Conservation (phyloP, 2,888 invertebrate genomes). For the Malthinus seriepunctatus region DNA sequence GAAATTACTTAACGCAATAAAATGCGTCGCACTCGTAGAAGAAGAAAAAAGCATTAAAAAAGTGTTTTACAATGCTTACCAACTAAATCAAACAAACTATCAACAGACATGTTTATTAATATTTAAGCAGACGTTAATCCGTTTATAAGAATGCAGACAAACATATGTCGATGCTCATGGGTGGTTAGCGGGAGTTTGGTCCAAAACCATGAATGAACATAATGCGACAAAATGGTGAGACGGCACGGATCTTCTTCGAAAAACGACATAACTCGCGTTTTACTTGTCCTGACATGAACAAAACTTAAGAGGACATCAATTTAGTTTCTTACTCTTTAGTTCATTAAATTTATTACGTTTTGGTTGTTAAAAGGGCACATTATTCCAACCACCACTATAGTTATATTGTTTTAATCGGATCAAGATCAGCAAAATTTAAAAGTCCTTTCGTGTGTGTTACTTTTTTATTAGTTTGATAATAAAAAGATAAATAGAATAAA, state of each 20-base stretch:
- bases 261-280: constrained; percentile 30
- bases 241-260: constrained; percentile 41
- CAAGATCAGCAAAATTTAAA: too few species aligned
- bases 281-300: constrained; percentile 26
- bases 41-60: neutral
- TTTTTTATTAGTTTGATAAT: too few species aligned
- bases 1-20: neutral
- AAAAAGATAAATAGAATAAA: too few species aligned
- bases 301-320: constrained; percentile 18
- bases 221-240: constrained; percentile 40
- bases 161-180: constrained; percentile 33
- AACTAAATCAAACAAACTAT: constrained; percentile 37
- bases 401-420: neutral
- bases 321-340: constrained; percentile 19
- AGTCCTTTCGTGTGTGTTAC: too few species aligned
- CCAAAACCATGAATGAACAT: constrained; percentile 32
- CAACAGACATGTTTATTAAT: constrained; percentile 39
- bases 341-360: constrained; percentile 22
- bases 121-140: constrained; percentile 37
- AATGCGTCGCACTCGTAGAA: neutral
- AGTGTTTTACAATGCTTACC: constrained; percentile 25
- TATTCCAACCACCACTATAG: neutral
- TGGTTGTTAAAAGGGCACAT: constrained; percentile 2
- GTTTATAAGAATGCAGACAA: constrained; percentile 35
- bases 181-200: constrained; percentile 33